Base-by-base conservation (phyloP, 2,113 vertebrate species). In the Pelecanus crispus region DNA sequence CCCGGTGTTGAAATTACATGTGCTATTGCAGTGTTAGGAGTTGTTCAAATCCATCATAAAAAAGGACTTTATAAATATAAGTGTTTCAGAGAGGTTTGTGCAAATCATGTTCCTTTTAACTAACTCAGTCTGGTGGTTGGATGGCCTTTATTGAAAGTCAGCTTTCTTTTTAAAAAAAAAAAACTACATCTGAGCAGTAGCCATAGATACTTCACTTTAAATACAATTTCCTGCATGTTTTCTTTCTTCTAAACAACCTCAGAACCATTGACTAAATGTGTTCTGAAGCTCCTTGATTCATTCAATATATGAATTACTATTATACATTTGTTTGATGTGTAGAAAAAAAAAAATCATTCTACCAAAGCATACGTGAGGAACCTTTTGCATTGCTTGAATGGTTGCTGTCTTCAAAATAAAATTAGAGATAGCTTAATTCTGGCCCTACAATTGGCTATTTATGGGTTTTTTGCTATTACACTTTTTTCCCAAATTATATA, bases 1-100 rank as follows among this genome's bases (percentile, higher is more conserved):
- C 74, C 62, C 95, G 93, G 86, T 92, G 77, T 91, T 84, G 86
- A 94, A 94, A 94, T 95, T 90, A 66, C 71, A 56, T 45, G 75
- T 92, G 86, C 68, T 94, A 13, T 85, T 94, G 77, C 80, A 42
- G 53, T 34, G 29, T 88, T 92, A 87, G 32, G 28, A 90, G 77
- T 92, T 89, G 78, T 94, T 91, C 55, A 85, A 91, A 87, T 82
- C 81, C 49, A 38, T 94, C 62, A 72, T 85, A 50, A 89, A 91
- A 85, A 77, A n/a, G 53, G 65, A 58, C 84, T 95, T 89, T 71
- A 81, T 92, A 86, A 91, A 72, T 49, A 78, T 75, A 90, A 66
- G 22, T 61, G 20, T 94, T 92, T 94, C 47, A 44, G 52, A 80
- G 83, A 79, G 78, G 25, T 75, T 87, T 89, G 72, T 96, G 62